phyloP scores from a whole-genome alignment of 2,888 invertebrate species.

The Dolichopus griseipennis region DNA sequence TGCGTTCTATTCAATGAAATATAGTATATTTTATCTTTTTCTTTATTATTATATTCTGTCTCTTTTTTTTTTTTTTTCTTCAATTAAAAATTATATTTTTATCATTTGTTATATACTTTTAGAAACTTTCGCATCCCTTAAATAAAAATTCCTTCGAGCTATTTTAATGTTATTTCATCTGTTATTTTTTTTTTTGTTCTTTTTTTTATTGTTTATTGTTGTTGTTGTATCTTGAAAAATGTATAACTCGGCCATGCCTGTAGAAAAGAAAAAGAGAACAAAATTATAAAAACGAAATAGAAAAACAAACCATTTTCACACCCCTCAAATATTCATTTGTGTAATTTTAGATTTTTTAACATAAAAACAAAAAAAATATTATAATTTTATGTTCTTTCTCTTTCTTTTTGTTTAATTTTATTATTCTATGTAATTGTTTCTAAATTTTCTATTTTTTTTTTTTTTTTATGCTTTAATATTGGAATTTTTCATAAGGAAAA shows the following conservation, averaged over 20 bases:
- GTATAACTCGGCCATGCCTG: background rate
- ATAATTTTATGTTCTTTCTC: background rate
- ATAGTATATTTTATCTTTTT: too few relatives aligned
- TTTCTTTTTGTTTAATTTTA: background rate
- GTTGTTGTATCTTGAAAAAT: background rate
- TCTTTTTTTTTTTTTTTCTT: background rate
- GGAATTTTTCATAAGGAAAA: background rate
- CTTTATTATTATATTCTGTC: too few relatives aligned
- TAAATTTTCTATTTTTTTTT: background rate
- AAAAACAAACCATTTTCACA: background rate
- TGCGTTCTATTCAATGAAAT: too few relatives aligned
- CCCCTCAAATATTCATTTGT: background rate
- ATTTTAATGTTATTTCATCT: background rate
- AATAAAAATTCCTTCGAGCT: background rate
- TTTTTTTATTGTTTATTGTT: too few relatives aligned
- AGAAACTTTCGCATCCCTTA: background rate
- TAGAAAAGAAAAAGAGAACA: background rate
- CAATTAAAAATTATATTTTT: constrained; percentile 4
- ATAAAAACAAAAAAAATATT: too few relatives aligned
- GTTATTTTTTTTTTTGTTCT: too few relatives aligned
- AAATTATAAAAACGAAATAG: background rate
- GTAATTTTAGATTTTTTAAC: too few relatives aligned
- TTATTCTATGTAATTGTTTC: background rate
- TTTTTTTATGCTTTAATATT: background rate
- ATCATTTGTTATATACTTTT: background rate